Evolutionary conservation across 1,140 invertebrate genomes (phyloP).

Genomic region (Popillia japonica): DNA sequence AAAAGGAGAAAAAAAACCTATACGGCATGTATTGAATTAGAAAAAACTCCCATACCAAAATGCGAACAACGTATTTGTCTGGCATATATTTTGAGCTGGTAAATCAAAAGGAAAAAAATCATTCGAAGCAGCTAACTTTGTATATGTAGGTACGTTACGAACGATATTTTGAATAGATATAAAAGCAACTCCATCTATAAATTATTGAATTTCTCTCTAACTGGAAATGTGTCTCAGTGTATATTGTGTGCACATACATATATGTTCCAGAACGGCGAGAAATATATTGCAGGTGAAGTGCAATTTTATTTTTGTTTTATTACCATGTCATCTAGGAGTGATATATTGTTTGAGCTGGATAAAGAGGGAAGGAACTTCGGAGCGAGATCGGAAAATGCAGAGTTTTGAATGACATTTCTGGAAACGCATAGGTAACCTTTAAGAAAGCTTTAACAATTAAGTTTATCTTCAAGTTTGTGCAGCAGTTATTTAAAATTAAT

Average conservation of each 20-base stretch:
- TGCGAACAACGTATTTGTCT: neutral
- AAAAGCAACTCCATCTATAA: conserved; percentile 2
- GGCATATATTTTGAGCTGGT: neutral
- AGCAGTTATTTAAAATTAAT: too few species aligned
- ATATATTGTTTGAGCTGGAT: conserved; percentile 12
- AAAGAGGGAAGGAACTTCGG: neutral
- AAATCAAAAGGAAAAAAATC: neutral
- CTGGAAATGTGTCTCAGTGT: neutral
- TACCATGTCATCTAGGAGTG: conserved; percentile 4
- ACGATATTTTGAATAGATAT: neutral
- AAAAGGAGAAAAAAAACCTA: too few species aligned
- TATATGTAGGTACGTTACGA: neutral
- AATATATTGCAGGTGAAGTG: conserved; percentile 32
- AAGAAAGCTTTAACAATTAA: too few species aligned
- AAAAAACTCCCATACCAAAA: too few species aligned
- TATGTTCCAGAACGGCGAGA: neutral
- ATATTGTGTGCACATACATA: neutral
- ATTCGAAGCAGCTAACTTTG: neutral
- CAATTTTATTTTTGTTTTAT: conserved; percentile 33
- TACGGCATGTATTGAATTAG: too few species aligned
- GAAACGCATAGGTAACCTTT: too few species aligned
- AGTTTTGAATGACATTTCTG: neutral
- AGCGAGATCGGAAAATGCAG: neutral
- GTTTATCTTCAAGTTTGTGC: too few species aligned
- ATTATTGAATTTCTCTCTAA: conserved; percentile 6